Base-by-base conservation (phyloP, 2,113 vertebrate species). In the Ictalurus furcatus region DNA sequence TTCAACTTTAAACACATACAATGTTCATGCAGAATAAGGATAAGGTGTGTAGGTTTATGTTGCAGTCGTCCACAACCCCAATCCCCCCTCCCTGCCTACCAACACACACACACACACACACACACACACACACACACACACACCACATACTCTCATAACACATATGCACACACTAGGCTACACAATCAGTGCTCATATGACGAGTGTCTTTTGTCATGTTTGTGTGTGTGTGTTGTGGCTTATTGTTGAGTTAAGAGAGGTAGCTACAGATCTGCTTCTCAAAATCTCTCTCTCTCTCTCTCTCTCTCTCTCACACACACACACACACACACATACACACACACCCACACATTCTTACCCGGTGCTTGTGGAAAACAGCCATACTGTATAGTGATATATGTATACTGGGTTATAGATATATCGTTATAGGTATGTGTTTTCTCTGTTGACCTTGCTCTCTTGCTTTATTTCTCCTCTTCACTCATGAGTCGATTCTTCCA, bases 381-480 rank as follows among this genome's bases (percentile, higher is more conserved):
- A 96, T 96, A 91, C 90, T 91, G 89, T 91, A 95, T 96, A 96
- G 94, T 96, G 96, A 96, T 96, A 96, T 96, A 96, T 96, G 95
- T 96, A 96, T 94, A 96, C 93, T 93, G 93, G 86, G 95, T 95
- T 96, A 96, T 93, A 96, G 96, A 96, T 96, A 96, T 96, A 96
- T 96, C 96, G 85, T 84, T 91, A 96, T 94, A 96, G 95, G 95
- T 95, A 95, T 96, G 95, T 96, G 95, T 96, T 96, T 96, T 96
- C 95, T 96, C 95, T 95, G 83, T 87, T 89, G 85, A 65, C 91
- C 87, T 78, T 85, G 80, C 76, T 87, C 84, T 83, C 76, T 74
- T 74, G 65, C 91, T 83, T 90, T 86, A 89, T 90, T 92, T 91
- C 93, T 94, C 93, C 93, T 94, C 90, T 92, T 89, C 88, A 85